Percentiles rank a stretch among this genome's conserved stretches.
Conservation (phyloP, 2,797 vertebrate species). For the Ibycter americanus region DNA sequence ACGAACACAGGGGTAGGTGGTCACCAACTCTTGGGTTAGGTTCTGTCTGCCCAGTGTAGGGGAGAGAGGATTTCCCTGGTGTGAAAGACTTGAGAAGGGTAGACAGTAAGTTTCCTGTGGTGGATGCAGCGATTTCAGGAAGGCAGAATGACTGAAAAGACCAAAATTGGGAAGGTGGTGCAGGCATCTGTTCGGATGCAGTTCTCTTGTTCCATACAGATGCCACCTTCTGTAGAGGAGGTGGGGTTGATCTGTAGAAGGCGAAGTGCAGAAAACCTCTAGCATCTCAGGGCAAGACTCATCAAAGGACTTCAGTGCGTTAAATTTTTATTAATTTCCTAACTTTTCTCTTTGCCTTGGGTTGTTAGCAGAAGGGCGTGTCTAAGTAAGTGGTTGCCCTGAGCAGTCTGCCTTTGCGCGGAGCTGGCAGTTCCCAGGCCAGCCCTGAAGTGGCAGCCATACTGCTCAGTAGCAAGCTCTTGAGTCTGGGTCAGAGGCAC, state of each 20-base stretch:
- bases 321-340: neutral
- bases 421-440: neutral
- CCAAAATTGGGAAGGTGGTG: neutral
- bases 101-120: neutral
- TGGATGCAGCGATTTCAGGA: neutral
- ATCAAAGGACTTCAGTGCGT: neutral
- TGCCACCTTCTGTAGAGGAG: neutral
- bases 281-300: neutral
- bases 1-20: neutral
- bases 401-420: neutral
- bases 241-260: neutral
- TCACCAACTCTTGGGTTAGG: neutral
- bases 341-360: neutral
- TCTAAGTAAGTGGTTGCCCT: neutral
- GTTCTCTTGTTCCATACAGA: neutral
- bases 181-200: neutral
- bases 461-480: neutral
- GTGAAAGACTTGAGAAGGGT: neutral
- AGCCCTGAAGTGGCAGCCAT: neutral
- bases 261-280: neutral
- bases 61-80: neutral
- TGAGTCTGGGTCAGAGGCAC: neutral
- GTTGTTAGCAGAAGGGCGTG: neutral
- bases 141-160: neutral
- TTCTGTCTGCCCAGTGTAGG: neutral